Percentiles rank a stretch among this genome's conserved stretches.
Conservation (phyloP, 2,888 invertebrate genomes). For the Xylota segnis region DNA sequence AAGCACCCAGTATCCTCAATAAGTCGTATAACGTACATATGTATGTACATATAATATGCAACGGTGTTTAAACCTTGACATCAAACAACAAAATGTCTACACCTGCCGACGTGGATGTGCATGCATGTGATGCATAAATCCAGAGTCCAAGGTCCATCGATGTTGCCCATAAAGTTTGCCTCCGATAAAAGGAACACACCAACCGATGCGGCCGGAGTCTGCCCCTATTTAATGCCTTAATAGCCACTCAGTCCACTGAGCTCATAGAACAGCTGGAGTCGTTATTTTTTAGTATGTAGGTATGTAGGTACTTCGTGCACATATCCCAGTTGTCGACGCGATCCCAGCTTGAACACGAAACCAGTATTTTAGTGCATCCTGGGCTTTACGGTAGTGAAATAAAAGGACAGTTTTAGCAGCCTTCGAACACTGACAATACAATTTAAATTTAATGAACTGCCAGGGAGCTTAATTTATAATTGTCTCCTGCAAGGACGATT, state of each 20-base stretch:
- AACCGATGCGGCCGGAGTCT: neutral
- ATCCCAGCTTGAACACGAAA: neutral
- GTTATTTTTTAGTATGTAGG: conserved; percentile 15
- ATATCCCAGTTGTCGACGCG: neutral
- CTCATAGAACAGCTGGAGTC: conserved; percentile 13
- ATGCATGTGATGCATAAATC: conserved; percentile 4
- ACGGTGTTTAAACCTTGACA: neutral
- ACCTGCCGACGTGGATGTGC: neutral
- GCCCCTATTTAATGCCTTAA: neutral
- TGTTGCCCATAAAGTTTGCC: conserved; percentile 7
- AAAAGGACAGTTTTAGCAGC: conserved; percentile 16
- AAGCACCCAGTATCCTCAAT: no score
- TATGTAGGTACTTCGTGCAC: conserved; percentile 11
- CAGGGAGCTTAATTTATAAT: conserved; percentile 32
- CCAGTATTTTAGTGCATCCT: neutral
- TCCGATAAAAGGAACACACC: neutral
- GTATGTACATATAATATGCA: no score
- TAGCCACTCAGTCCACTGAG: conserved; percentile 10
- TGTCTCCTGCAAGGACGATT: neutral
- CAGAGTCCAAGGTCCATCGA: conserved; percentile 4
- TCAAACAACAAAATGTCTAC: neutral
- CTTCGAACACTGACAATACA: conserved; percentile 20
- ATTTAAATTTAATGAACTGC: conserved; percentile 49
- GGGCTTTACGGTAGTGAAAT: neutral
- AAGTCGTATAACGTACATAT: no score